Conservation (phyloP, 2,888 invertebrate species). For the Parthenolecanium corni region DNA sequence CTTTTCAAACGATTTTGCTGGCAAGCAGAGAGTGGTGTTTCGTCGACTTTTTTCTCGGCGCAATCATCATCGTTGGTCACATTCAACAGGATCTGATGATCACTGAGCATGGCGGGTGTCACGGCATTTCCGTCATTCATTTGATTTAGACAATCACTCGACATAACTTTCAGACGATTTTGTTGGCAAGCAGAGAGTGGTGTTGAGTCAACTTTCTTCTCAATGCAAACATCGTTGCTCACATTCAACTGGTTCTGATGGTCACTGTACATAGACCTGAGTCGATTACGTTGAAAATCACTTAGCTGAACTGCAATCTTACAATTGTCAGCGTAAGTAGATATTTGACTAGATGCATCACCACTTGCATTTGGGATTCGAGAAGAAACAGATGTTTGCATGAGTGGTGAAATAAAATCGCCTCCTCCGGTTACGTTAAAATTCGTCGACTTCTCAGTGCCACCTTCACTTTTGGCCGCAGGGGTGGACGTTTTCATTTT, state of each 20-base stretch:
- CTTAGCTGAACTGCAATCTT: background rate
- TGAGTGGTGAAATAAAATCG: too few species aligned
- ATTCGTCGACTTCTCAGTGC: too few species aligned
- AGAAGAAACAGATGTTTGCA: too few species aligned
- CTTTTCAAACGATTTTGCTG: constrained; percentile 4
- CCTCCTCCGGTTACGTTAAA: too few species aligned
- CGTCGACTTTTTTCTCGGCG: background rate
- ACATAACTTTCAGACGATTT: background rate
- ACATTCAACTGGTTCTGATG: constrained; percentile 8
- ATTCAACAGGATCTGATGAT: background rate
- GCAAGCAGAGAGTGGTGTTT: constrained; percentile 1
- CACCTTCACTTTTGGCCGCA: too few species aligned
- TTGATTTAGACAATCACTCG: background rate
- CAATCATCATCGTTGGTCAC: background rate
- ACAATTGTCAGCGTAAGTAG: too few species aligned
- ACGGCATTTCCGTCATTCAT: background rate
- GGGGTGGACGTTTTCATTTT: too few species aligned
- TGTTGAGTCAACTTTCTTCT: background rate
- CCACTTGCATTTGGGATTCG: too few species aligned
- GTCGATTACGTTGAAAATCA: constrained; percentile 9
- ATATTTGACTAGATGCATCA: too few species aligned
- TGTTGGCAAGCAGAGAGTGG: background rate
- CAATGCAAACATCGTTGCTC: background rate
- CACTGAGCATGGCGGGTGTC: background rate
- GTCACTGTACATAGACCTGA: constrained; percentile 7